Conservation (phyloP, 2,888 invertebrate genomes). For the Brenthis ino region DNA sequence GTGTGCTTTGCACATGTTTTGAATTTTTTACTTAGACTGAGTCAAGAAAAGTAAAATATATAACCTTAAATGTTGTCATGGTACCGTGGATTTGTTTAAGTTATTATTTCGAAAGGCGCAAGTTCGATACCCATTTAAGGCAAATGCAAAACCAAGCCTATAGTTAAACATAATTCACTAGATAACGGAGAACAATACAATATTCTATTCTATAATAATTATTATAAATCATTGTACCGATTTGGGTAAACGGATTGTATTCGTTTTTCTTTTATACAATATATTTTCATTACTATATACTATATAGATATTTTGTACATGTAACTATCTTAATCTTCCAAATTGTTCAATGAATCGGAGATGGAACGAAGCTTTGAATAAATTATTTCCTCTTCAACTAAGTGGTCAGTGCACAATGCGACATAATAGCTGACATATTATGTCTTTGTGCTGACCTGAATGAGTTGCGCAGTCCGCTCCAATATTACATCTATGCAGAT, state of each 20-base stretch:
- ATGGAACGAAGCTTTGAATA: conserved; percentile 63
- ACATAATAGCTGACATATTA: conserved; percentile 68
- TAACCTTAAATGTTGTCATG: too few species aligned
- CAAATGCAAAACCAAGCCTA: too few species aligned
- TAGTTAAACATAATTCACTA: too few species aligned
- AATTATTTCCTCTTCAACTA: conserved; percentile 74
- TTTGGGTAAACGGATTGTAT: too few species aligned
- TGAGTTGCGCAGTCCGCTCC: conserved; percentile 57
- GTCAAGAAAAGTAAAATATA: too few species aligned
- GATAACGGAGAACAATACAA: too few species aligned
- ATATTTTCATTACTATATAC: background rate
- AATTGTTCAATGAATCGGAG: conserved; percentile 47
- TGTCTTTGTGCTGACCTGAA: conserved; percentile 63
- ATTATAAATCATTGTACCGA: too few species aligned
- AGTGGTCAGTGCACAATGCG: conserved; percentile 72
- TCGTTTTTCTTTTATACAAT: too few species aligned
- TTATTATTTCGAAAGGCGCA: too few species aligned
- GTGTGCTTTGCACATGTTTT: conserved; percentile 21
- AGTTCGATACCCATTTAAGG: too few species aligned
- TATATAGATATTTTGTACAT: conserved; percentile 33
- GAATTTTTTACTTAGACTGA: conserved; percentile 19
- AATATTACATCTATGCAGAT: conserved; percentile 42
- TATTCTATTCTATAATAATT: too few species aligned
- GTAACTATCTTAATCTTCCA: conserved; percentile 32
- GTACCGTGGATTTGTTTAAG: too few species aligned